These are phyloP conservation scores for Prietella phreatophila DNA, from an alignment of 2,113 vertebrate genomes.

Conservation along the genomic window DNA sequence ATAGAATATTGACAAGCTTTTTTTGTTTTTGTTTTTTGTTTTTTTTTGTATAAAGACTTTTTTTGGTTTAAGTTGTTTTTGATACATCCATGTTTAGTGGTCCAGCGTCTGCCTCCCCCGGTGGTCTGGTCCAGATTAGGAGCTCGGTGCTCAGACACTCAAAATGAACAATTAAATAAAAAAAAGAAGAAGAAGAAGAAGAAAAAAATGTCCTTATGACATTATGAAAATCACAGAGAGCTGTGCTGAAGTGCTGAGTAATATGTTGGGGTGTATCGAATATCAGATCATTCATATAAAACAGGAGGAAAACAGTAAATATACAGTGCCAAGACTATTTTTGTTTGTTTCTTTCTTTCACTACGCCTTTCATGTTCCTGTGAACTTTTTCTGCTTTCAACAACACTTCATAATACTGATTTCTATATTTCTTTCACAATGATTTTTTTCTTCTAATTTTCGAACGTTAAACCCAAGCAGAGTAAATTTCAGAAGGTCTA, in stretches of 20 bases:
- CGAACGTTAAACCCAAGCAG: slow-evolving; percentile 61
- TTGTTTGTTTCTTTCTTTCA: slow-evolving; percentile 33
- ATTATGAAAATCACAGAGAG: slow-evolving; percentile 77
- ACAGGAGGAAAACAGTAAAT: slow-evolving; percentile 72
- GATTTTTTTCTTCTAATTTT: slow-evolving; percentile 2
- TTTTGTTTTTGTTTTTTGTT: slow-evolving; percentile 70
- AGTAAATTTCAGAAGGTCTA: slow-evolving; percentile 43
- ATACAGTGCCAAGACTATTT: slow-evolving; percentile 92
- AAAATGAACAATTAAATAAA: slow-evolving; percentile 60
- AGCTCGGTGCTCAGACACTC: slow-evolving; percentile 72
- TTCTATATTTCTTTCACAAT: slow-evolving; percentile 8
- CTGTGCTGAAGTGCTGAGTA: slow-evolving; percentile 82
- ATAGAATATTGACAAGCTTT: slow-evolving; percentile 89
- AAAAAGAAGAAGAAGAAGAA: too few relatives aligned
- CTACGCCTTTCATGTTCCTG: slow-evolving; percentile 33
- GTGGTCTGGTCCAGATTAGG: slow-evolving; percentile 77
- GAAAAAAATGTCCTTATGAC: slow-evolving; percentile 68
- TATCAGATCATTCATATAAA: slow-evolving; percentile 91
- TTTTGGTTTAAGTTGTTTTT: slow-evolving; percentile 79
- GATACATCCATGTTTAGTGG: slow-evolving; percentile 83
- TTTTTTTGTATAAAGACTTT: slow-evolving; percentile 68
- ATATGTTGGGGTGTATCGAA: slow-evolving; percentile 84
- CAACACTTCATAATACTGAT: slow-evolving; percentile 51
- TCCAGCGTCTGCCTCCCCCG: slow-evolving; percentile 82
- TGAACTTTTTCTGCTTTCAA: slow-evolving; percentile 55